Percentiles rank a stretch among this genome's conserved stretches.
Evolutionary conservation across 2,113 vertebrate genomes (phyloP).

Genomic region (Condylura cristata): DNA sequence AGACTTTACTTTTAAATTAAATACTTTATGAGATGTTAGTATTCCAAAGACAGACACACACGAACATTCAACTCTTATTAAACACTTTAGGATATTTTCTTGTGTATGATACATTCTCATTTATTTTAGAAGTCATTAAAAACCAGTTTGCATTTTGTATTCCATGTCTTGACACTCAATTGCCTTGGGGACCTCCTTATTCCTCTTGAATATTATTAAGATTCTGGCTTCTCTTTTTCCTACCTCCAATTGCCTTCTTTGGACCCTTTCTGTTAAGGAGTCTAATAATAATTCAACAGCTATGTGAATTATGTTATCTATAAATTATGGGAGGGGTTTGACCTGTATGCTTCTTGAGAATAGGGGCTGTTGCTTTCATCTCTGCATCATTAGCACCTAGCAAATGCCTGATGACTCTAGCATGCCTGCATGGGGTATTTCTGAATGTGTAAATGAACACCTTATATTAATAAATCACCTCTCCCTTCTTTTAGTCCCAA

Average conservation of each 20-base stretch:
- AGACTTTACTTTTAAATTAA: slow-evolving; percentile 4
- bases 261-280: not conserved
- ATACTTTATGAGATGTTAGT: not conserved
- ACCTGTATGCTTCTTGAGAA: not conserved
- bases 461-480: not conserved
- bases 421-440: not conserved
- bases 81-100: not conserved
- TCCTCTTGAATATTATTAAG: not conserved
- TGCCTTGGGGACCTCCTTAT: not conserved
- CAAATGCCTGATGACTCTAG: not conserved
- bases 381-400: not conserved
- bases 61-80: not conserved
- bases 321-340: not conserved
- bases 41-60: not conserved
- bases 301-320: not conserved
- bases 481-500: not conserved
- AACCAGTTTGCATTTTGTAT: not conserved
- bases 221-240: not conserved
- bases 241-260: not conserved
- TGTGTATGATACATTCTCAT: not conserved
- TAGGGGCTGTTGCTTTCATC: not conserved
- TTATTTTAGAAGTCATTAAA: slow-evolving; percentile 30
- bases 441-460: not conserved
- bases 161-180: not conserved
- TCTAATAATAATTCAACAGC: not conserved